A percentile compares a stretch with the other conserved stretches of the same genome.
Conservation (phyloP, 2,888 invertebrate species). For the Lepeophtheirus nordmannii region DNA sequence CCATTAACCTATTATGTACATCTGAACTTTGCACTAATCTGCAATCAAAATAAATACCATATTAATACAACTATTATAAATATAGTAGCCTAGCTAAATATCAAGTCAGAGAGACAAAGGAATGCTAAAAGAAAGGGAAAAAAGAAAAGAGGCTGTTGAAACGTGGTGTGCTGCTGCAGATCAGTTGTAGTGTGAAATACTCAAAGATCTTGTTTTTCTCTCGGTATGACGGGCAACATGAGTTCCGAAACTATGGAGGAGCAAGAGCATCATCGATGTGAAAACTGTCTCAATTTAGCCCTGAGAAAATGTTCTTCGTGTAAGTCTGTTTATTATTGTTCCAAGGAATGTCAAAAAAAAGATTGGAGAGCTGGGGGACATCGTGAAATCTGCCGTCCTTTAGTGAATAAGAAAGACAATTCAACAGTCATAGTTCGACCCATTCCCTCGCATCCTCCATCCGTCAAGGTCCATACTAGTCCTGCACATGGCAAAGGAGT, state of each 20-base stretch:
- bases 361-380: slow-evolving; percentile 3
- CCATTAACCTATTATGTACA: no score
- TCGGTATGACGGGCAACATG: no score
- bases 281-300: slow-evolving; percentile 3
- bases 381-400: neutral
- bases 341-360: neutral
- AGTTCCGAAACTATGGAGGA: neutral
- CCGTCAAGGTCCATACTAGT: neutral
- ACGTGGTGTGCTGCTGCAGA: no score
- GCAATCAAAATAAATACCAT: no score
- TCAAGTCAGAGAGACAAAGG: no score
- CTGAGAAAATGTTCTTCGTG: slow-evolving; percentile 3
- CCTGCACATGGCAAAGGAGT: neutral
- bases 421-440: neutral
- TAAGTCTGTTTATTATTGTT: neutral
- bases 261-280: neutral
- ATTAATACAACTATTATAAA: no score
- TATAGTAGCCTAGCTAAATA: no score
- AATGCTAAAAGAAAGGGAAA: no score
- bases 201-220: no score
- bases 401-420: neutral
- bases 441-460: neutral
- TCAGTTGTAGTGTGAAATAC: no score
- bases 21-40: no score
- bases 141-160: no score